Evolutionary conservation across 2,888 invertebrate genomes (phyloP).

Genomic region (Glyphotaelius pellucidus): DNA sequence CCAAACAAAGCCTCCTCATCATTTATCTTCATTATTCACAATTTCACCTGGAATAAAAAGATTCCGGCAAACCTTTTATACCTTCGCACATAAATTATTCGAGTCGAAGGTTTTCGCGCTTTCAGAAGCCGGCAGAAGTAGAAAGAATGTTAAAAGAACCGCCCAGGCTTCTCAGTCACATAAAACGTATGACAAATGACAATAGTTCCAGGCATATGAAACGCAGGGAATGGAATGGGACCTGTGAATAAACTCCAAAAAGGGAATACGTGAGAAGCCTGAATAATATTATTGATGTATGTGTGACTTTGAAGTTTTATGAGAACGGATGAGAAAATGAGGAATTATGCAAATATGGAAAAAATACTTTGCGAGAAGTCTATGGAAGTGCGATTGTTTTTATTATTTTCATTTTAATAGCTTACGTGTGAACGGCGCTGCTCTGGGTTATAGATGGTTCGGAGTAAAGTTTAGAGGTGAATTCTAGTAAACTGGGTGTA

Average conservation of each 20-base stretch:
- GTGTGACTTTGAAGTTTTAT: neutral
- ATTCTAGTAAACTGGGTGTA: too few species aligned
- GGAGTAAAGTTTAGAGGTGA: too few species aligned
- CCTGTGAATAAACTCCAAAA: neutral
- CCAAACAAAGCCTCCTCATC: neutral
- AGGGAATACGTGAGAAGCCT: neutral
- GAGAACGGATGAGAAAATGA: neutral
- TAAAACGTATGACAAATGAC: conserved; percentile 2
- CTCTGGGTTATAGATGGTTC: too few species aligned
- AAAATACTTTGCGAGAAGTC: neutral
- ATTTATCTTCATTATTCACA: conserved; percentile 2
- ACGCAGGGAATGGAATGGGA: neutral
- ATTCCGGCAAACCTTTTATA: neutral
- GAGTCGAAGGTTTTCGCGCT: neutral
- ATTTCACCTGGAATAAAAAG: neutral
- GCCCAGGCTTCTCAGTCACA: neutral
- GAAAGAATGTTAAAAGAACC: neutral
- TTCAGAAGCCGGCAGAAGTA: neutral
- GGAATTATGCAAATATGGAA: neutral
- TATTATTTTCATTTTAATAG: neutral
- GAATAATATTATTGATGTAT: conserved; percentile 2
- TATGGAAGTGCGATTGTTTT: neutral
- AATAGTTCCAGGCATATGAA: neutral
- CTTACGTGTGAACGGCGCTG: too few species aligned
- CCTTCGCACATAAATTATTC: neutral